Percentiles rank a stretch among this genome's conserved stretches.
Conservation (phyloP, 1,140 invertebrate species). For the Lanistes nyassanus region DNA sequence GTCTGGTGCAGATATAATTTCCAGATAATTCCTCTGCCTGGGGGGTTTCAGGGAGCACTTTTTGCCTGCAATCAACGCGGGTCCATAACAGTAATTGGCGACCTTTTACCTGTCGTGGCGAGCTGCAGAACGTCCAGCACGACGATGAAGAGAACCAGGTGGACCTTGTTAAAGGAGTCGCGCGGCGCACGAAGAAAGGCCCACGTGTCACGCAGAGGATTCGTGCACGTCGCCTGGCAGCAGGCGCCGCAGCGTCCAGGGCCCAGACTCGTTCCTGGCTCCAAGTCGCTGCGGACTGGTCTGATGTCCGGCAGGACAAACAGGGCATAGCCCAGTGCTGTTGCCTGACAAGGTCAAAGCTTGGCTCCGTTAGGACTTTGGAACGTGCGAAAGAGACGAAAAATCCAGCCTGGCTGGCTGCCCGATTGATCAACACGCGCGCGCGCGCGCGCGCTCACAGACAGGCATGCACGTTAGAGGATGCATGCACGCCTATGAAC, state of each 20-base stretch:
- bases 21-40: too few species aligned
- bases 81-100: too few species aligned
- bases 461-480: not conserved
- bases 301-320: constrained; percentile 52
- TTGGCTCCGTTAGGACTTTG: constrained; percentile 10
- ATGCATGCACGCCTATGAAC: too few species aligned
- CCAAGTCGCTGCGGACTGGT: not conserved
- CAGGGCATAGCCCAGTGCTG: constrained; percentile 62
- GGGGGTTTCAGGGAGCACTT: too few species aligned
- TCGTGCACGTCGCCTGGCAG: not conserved
- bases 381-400: not conserved
- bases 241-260: too few species aligned
- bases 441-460: not conserved
- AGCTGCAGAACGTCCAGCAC: constrained; percentile 31
- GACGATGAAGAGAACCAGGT: constrained; percentile 56
- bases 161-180: constrained; percentile 48
- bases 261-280: not conserved
- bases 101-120: constrained; percentile 23
- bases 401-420: not conserved
- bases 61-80: too few species aligned
- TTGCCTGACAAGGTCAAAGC: constrained; percentile 27
- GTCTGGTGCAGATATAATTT: too few species aligned
- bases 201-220: constrained; percentile 16
- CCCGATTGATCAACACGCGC: not conserved
- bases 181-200: constrained; percentile 55